phyloP scores from a whole-genome alignment of 2,797 vertebrate species.

The Argya squamiceps region DNA sequence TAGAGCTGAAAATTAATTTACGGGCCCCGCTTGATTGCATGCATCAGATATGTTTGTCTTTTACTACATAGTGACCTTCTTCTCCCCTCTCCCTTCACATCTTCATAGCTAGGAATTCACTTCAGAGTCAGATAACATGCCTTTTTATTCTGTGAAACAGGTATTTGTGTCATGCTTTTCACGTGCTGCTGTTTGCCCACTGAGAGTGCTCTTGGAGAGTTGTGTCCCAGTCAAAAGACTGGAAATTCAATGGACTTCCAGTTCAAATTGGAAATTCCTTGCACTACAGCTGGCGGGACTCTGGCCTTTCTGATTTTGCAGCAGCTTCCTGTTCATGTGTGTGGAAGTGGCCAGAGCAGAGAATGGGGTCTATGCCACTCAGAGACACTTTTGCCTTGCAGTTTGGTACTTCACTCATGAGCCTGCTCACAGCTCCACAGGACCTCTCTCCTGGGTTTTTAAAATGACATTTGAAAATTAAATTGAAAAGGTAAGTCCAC shows the following conservation, averaged over 20 bases:
- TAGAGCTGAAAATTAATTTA: constrained; percentile 71
- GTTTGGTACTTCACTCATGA: background rate
- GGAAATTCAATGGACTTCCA: background rate
- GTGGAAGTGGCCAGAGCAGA: background rate
- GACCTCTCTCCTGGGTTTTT: background rate
- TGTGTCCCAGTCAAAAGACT: background rate
- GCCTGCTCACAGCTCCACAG: background rate
- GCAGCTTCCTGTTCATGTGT: background rate
- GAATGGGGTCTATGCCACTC: fast-evolving
- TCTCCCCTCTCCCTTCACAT: constrained; percentile 24
- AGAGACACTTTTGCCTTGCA: background rate
- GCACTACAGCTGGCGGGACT: background rate
- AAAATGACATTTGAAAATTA: background rate
- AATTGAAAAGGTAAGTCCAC: background rate
- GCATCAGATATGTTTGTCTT: constrained; percentile 64
- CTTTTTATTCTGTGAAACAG: background rate
- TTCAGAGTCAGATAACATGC: background rate
- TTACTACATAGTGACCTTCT: constrained; percentile 57
- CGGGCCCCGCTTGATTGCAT: constrained; percentile 24
- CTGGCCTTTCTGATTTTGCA: background rate
- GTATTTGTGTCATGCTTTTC: background rate
- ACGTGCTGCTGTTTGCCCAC: background rate
- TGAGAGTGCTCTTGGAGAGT: background rate
- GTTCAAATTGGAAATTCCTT: background rate
- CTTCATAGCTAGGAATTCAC: constrained; percentile 11